Conservation (phyloP, 2,888 invertebrate species). For the Petrolisthes cinctipes region DNA sequence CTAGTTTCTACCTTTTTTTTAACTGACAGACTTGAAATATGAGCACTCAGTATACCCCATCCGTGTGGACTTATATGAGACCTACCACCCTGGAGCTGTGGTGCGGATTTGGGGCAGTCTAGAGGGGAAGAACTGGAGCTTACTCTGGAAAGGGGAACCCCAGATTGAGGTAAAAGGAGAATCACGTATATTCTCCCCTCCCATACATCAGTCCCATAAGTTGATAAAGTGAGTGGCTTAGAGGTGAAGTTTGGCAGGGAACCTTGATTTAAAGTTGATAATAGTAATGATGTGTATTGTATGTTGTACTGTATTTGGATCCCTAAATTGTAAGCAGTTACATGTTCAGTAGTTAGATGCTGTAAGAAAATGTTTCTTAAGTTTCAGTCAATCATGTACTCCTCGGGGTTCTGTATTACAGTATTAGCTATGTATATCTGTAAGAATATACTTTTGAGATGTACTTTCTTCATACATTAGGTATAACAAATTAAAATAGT, state of each 20-base stretch:
- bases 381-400: too few relatives aligned
- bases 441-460: too few relatives aligned
- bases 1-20: neutral
- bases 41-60: conserved; percentile 78
- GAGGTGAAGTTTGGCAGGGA: neutral
- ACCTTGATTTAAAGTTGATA: neutral
- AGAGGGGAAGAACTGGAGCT: conserved; percentile 76
- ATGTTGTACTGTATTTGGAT: too few relatives aligned
- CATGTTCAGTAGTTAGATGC: too few relatives aligned
- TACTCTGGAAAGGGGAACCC: conserved; percentile 82
- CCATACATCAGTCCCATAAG: conserved; percentile 74
- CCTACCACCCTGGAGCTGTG: conserved; percentile 87
- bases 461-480: too few relatives aligned
- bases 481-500: too few relatives aligned
- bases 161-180: conserved; percentile 76
- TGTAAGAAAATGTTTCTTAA: too few relatives aligned
- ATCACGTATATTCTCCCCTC: conserved; percentile 83
- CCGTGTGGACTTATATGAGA: conserved; percentile 83
- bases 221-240: conserved; percentile 49
- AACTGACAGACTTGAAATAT: conserved; percentile 76
- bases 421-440: too few relatives aligned
- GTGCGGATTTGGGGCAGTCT: conserved; percentile 81
- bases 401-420: too few relatives aligned
- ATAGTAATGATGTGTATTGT: neutral
- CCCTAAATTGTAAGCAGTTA: too few relatives aligned